Conservation (phyloP, 1,140 invertebrate species). For the Riptortus pedestris region DNA sequence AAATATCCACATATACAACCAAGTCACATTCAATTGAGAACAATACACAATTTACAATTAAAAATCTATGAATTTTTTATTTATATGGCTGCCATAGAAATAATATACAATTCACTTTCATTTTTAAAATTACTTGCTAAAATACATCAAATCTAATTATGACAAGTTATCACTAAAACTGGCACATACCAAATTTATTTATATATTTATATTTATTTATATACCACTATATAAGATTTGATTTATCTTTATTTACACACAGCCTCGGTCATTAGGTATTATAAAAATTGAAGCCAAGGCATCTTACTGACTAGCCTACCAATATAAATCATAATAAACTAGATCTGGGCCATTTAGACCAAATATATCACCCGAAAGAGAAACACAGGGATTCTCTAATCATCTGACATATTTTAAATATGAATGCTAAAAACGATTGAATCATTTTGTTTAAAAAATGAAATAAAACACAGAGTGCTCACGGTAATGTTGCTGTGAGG, state of each 20-base stretch:
- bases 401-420: background rate
- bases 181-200: conserved; percentile 23
- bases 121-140: conserved; percentile 17
- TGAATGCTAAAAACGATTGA: background rate
- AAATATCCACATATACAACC: conserved; percentile 9
- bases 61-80: background rate
- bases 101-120: conserved; percentile 9
- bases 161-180: conserved; percentile 21
- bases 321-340: conserved; percentile 7
- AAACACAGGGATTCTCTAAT: background rate
- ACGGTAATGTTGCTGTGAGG: no score
- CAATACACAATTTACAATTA: conserved; percentile 20
- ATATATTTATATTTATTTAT: conserved; percentile 14
- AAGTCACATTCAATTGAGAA: conserved; percentile 11
- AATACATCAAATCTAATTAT: conserved; percentile 20
- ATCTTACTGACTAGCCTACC: conserved; percentile 19
- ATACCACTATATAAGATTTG: conserved; percentile 16
- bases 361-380: background rate
- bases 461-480: no score
- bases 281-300: conserved; percentile 17
- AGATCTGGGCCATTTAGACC: background rate
- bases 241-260: conserved; percentile 20
- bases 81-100: conserved; percentile 12
- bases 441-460: no score
- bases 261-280: conserved; percentile 20